Conservation (phyloP, 2,113 vertebrate species). For the Spea multiplicata region DNA sequence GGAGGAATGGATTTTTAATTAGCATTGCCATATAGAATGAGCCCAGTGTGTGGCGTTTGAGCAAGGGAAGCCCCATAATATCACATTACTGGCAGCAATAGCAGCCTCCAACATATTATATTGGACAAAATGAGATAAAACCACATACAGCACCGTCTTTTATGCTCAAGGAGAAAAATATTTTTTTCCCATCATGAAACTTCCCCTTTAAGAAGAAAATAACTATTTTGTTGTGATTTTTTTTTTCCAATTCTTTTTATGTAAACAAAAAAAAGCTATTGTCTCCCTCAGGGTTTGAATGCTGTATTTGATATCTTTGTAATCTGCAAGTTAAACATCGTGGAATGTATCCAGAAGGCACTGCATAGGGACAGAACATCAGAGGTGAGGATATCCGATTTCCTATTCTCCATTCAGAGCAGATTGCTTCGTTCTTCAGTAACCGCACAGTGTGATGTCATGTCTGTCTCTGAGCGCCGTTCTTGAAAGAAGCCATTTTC, state of each 20-base stretch:
- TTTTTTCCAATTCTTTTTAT: constrained; percentile 2
- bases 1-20: too few relatives aligned
- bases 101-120: too few relatives aligned
- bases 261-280: constrained; percentile 29
- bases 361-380: constrained; percentile 73
- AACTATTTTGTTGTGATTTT: background rate
- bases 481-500: constrained; percentile 40
- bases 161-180: background rate
- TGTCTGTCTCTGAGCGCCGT: constrained; percentile 39
- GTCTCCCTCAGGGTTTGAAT: constrained; percentile 81
- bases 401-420: constrained; percentile 46
- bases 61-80: too few relatives aligned
- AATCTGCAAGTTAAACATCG: constrained; percentile 87
- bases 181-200: constrained; percentile 33
- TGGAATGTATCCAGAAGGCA: constrained; percentile 77
- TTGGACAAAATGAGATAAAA: too few relatives aligned
- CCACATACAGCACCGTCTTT: too few relatives aligned
- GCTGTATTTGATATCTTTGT: constrained; percentile 90
- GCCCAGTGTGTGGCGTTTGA: too few relatives aligned
- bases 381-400: constrained; percentile 73
- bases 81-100: too few relatives aligned
- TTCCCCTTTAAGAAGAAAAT: too few relatives aligned
- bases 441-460: constrained; percentile 46
- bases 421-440: constrained; percentile 43
- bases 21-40: too few relatives aligned